phyloP scores from a whole-genome alignment of 1,140 invertebrate species.

The Drosophila lini region DNA sequence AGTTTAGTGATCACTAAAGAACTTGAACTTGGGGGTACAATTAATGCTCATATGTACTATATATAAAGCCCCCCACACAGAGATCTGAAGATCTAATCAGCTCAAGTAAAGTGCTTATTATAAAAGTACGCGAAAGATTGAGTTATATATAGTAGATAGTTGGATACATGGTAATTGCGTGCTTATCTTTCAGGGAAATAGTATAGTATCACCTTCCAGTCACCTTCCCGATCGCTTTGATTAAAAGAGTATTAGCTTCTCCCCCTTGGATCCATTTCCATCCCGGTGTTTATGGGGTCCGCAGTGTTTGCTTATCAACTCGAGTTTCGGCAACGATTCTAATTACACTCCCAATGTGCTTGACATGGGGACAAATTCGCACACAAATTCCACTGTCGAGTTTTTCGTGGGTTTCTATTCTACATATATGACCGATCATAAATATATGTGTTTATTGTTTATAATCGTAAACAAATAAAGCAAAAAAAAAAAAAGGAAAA shows the following conservation, averaged over 20 bases:
- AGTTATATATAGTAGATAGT: background rate
- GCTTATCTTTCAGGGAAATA: background rate
- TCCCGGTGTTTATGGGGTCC: constrained; percentile 7
- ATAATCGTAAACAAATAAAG: constrained; percentile 51
- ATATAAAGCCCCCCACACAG: background rate
- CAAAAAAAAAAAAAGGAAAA: constrained; percentile 11
- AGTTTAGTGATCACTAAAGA: constrained; percentile 6
- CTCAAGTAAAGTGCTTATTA: background rate
- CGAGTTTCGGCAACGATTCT: constrained; percentile 49
- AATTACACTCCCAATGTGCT: constrained; percentile 43
- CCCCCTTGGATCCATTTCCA: constrained; percentile 16
- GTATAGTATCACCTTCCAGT: constrained; percentile 8
- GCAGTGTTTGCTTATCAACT: constrained; percentile 27
- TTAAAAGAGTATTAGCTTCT: constrained; percentile 2
- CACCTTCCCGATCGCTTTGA: constrained; percentile 6
- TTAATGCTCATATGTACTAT: background rate
- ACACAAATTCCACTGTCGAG: constrained; percentile 36
- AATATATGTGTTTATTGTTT: constrained; percentile 61
- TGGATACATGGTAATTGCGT: background rate
- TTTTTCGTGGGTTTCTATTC: constrained; percentile 19
- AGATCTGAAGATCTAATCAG: background rate
- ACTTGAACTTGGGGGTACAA: constrained; percentile 3
- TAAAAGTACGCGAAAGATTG: too few species aligned
- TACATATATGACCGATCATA: constrained; percentile 57
- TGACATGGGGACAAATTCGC: constrained; percentile 49